Conservation (phyloP, 2,113 vertebrate species). For the Trogon surrucura region DNA sequence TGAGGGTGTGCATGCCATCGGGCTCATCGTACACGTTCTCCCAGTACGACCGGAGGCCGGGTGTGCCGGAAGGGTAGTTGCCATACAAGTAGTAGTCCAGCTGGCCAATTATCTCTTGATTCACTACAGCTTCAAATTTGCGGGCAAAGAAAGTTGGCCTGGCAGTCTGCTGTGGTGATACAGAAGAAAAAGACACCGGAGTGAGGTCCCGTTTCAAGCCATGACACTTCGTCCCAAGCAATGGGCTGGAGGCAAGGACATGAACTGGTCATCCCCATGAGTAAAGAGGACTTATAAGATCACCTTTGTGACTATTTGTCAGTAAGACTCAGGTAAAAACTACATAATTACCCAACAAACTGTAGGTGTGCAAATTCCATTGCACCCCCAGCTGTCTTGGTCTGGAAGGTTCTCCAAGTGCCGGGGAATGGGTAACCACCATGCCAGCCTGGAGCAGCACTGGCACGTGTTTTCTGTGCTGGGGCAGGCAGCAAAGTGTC, state of each 20-base stretch:
- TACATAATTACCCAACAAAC: fast-evolving
- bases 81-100: conserved; percentile 93
- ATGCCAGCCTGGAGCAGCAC: fast-evolving
- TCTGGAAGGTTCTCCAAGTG: neutral
- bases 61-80: conserved; percentile 83
- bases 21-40: conserved; percentile 92
- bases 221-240: neutral
- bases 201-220: neutral
- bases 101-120: conserved; percentile 96
- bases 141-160: conserved; percentile 97
- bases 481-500: neutral
- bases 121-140: conserved; percentile 97
- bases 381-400: fast-evolving
- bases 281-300: neutral
- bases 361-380: neutral
- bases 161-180: conserved; percentile 88
- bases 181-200: neutral
- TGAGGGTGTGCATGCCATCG: conserved; percentile 85
- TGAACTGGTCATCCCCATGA: neutral
- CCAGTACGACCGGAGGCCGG: conserved; percentile 91
- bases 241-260: fast-evolving
- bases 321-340: neutral
- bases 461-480: fast-evolving
- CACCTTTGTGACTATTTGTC: neutral
- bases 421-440: neutral